Conservation (phyloP, 2,113 vertebrate genomes). For the Platichthys flesus region DNA sequence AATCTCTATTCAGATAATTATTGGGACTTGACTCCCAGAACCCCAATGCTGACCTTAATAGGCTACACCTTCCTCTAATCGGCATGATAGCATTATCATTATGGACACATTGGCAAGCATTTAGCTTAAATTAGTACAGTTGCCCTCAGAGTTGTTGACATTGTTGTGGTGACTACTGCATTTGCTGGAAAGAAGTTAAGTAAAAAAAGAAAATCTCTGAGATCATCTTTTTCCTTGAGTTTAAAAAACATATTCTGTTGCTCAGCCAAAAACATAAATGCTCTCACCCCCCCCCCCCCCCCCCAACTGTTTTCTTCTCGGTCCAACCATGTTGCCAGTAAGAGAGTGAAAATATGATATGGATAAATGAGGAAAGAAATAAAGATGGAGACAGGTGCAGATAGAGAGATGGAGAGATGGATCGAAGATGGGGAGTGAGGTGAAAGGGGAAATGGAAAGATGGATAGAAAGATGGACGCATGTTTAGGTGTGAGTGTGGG, state of each 20-base stretch:
- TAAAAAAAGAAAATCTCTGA: background rate
- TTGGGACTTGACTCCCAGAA: too few species aligned
- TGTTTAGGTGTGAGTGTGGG: constrained; percentile 62
- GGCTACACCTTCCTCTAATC: too few species aligned
- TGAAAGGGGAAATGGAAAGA: constrained; percentile 68
- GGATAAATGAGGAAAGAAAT: constrained; percentile 52
- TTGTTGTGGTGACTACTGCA: background rate
- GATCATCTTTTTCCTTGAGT: constrained; percentile 35
- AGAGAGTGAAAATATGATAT: constrained; percentile 28
- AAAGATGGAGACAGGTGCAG: constrained; percentile 45
- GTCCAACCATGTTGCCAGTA: background rate
- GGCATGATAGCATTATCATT: background rate
- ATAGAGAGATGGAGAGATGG: constrained; percentile 47
- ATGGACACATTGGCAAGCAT: background rate
- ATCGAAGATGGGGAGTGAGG: constrained; percentile 36
- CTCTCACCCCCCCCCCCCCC: background rate
- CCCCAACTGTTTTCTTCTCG: constrained; percentile 18
- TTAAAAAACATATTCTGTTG: constrained; percentile 16
- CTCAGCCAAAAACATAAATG: constrained; percentile 30
- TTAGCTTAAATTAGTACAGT: too few species aligned
- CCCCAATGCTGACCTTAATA: too few species aligned
- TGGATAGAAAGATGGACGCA: constrained; percentile 62
- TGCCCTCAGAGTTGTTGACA: background rate
- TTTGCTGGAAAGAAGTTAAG: background rate
- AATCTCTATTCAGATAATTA: too few species aligned